A percentile compares a stretch with the other conserved stretches of the same genome.
phyloP scores from a whole-genome alignment of 2,113 vertebrate species.

The Potamarius usumacintae region DNA sequence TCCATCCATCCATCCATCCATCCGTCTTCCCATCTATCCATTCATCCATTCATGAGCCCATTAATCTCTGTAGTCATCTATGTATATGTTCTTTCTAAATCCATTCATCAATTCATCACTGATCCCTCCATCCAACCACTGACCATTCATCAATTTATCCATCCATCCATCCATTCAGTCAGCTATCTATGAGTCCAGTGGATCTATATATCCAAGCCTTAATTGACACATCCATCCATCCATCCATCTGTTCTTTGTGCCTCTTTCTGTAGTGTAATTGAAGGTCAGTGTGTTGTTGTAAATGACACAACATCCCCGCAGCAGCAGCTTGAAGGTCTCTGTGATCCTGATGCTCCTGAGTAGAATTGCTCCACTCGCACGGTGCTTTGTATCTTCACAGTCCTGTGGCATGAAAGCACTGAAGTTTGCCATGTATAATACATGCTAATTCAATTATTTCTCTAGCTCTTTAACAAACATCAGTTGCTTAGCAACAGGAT shows the following conservation, averaged over 20 bases:
- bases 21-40: background rate
- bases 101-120: background rate
- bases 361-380: background rate
- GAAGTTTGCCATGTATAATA: constrained; percentile 39
- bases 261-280: background rate
- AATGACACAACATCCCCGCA: background rate
- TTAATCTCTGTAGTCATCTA: background rate
- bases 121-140: background rate
- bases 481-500: constrained; percentile 59
- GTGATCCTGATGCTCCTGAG: background rate
- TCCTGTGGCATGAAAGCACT: constrained; percentile 7
- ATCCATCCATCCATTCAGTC: background rate
- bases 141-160: background rate
- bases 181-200: background rate
- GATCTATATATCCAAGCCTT: background rate
- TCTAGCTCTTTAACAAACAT: constrained; percentile 48
- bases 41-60: background rate
- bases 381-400: background rate
- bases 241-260: background rate
- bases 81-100: background rate
- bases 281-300: constrained; percentile 6
- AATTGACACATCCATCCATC: background rate
- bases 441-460: constrained; percentile 42
- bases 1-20: background rate
- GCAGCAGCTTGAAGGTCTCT: background rate